phyloP scores from a whole-genome alignment of 2,797 vertebrate species.

The Eulemur rubriventer region DNA sequence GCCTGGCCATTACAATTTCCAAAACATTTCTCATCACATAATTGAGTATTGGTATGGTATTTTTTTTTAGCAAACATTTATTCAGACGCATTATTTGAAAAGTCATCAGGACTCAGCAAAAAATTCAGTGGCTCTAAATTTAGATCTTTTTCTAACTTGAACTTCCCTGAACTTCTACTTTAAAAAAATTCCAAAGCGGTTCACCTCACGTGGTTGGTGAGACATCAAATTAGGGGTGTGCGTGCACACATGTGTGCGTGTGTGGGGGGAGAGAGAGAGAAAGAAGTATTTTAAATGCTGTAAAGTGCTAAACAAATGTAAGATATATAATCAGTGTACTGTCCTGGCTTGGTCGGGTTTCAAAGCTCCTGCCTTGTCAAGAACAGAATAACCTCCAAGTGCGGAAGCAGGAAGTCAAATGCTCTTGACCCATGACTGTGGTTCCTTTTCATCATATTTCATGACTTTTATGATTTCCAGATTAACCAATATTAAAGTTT shows the following conservation, averaged over 20 bases:
- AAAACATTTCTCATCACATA: not conserved
- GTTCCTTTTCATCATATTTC: constrained; percentile 9
- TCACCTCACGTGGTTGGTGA: not conserved
- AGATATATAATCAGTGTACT: not conserved
- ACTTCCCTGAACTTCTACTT: not conserved
- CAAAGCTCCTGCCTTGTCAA: not conserved
- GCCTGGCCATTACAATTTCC: not conserved
- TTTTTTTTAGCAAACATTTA: not conserved
- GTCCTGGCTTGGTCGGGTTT: not conserved
- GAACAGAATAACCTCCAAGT: not conserved
- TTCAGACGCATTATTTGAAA: not conserved
- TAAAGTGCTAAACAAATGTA: not conserved
- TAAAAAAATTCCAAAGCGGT: not conserved
- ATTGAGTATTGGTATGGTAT: not conserved
- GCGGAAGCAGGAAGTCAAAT: not conserved
- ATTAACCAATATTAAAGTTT: not conserved
- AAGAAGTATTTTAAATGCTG: not conserved
- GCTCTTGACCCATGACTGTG: not conserved
- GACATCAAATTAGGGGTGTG: not conserved
- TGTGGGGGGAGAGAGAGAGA: too few species aligned
- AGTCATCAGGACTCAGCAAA: not conserved
- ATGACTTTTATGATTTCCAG: not conserved
- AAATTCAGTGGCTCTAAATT: not conserved
- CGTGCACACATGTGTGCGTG: too few species aligned
- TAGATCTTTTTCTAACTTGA: not conserved